Base-by-base conservation (phyloP, 2,888 invertebrate genomes). In the Fragum sueziense region DNA sequence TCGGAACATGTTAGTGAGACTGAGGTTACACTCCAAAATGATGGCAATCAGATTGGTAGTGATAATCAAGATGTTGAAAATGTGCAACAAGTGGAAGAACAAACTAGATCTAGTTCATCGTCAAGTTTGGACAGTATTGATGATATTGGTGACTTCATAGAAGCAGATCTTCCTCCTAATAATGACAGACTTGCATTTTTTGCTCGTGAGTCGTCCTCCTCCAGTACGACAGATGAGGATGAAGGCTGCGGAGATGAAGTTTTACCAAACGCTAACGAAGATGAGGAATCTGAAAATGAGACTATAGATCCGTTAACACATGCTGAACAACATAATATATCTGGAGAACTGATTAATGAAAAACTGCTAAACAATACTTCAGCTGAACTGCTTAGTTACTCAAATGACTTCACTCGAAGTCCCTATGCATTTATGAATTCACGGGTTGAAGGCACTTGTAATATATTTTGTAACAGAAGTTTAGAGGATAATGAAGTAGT, bases 131-230 rank as follows among this genome's bases (percentile, higher is more conserved):
- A 82, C 59, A 85, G 80, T 74, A 82, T 84, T 70, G 91, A 91
- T 59, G 91, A 91, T 61, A 86, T 87, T n/a, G 91, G 91, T 7
- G 91, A 91, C 76, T 92, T 90, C 76, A 91, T 92, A 72, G 92
- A 92, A 76, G 86, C 91, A 54, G 92, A 92, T 78, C 85, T 92
- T 33, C 90, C 91, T n/a, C 84, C 88, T 61, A 84, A 86, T 79
- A 85, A 86, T 7, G 85, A 88, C 47, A 84, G 87, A n/a, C 86
- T 88, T 20, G 84, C 88, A 67, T 89, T 89, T 47, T 88, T 87
- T 74, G 88, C 88, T 22, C 82, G 88, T 76, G 88, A 85, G 47
- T 87, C 87, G 67, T 87, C 88, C 25, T 86, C 86, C 14, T 65
- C 80, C 34, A 86, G 87, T 27, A 86, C 87, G 3, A 86, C 86